Evolutionary conservation across 92 coral and sea anemone genomes (phyloP).

Genomic region (Umimayanthus kanabou): DNA sequence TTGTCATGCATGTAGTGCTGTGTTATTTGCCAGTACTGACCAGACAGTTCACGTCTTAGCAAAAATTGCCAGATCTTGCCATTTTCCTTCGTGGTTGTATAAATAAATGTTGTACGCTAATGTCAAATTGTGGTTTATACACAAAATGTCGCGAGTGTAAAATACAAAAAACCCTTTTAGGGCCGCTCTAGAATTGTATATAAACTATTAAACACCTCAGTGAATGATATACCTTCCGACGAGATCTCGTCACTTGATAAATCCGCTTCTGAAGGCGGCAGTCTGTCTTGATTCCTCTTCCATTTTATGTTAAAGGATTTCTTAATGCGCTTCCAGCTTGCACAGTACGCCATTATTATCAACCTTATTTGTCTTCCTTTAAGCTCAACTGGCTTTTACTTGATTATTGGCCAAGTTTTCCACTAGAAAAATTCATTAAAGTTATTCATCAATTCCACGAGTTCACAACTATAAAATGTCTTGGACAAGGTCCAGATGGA

Average conservation of each 20-base stretch:
- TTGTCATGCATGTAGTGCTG: too few species aligned
- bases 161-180: not conserved
- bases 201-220: not conserved
- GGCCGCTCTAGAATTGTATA: not conserved
- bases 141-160: not conserved
- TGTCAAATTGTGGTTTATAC: not conserved
- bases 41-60: not conserved
- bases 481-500: not conserved
- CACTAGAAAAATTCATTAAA: not conserved
- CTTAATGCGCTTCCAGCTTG: constrained; percentile 2
- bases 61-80: not conserved
- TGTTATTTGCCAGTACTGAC: too few species aligned
- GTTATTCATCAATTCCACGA: not conserved
- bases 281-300: constrained; percentile 18
- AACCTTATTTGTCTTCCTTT: not conserved
- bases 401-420: not conserved
- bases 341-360: constrained; percentile 1
- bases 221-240: not conserved
- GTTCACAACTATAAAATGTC: not conserved
- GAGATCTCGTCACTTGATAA: not conserved
- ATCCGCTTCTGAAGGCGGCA: constrained; percentile 7
- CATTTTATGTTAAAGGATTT: constrained; percentile 9
- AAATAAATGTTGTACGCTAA: not conserved
- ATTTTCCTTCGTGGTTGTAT: too few species aligned
- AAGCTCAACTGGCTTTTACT: not conserved